These are phyloP conservation scores for Chydorus sphaericus DNA, from an alignment of 2,888 invertebrate species.

Conservation along the genomic window DNA sequence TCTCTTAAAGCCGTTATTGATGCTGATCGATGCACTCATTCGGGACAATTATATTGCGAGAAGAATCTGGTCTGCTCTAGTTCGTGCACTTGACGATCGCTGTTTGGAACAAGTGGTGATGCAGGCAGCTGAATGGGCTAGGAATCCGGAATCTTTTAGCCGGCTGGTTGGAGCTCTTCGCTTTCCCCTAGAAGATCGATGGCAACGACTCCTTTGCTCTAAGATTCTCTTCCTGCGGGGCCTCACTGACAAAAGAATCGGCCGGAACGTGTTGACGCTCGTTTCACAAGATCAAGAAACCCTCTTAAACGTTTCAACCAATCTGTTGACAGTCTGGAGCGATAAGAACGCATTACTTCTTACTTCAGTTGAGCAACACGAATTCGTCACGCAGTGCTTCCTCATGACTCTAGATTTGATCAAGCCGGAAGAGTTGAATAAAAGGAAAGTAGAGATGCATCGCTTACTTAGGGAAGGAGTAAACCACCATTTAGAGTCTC, in stretches of 20 bases:
- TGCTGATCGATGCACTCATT: background rate
- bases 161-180: background rate
- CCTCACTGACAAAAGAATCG: conserved; percentile 35
- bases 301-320: conserved; percentile 26
- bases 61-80: conserved; percentile 1
- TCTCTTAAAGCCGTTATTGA: conserved; percentile 1
- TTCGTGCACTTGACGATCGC: conserved; percentile 2
- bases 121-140: background rate
- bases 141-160: background rate
- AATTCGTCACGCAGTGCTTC: conserved; percentile 51
- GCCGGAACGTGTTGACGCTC: conserved; percentile 46
- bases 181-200: conserved; percentile 25
- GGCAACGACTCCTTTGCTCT: conserved; percentile 48
- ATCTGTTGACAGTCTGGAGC: conserved; percentile 50
- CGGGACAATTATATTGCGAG: conserved; percentile 1
- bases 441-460: background rate
- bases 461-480: conserved; percentile 44
- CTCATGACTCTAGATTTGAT: conserved; percentile 8
- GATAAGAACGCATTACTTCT: conserved; percentile 46
- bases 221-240: conserved; percentile 44
- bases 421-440: background rate
- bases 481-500: conserved; percentile 49
- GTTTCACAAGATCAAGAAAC: conserved; percentile 28
- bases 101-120: conserved; percentile 4
- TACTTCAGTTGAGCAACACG: conserved; percentile 49